phyloP scores from a whole-genome alignment of 2,888 invertebrate species.

The Napeogenes sylphis region DNA sequence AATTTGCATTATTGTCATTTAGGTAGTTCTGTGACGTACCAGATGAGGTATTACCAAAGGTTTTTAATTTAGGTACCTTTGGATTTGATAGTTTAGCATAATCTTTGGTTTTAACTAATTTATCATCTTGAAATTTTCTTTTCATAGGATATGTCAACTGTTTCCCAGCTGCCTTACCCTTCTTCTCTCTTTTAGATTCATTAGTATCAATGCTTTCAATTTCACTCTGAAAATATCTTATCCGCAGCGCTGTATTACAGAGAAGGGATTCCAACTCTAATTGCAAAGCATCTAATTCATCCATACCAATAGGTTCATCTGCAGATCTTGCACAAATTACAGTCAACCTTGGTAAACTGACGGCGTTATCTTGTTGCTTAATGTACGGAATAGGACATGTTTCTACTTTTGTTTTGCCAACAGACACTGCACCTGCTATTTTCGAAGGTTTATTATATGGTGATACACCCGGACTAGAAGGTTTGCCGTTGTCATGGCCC shows the following conservation, averaged over 20 bases:
- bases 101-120: slow-evolving; percentile 77
- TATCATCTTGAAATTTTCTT: slow-evolving; percentile 76
- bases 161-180: slow-evolving; percentile 74
- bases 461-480: slow-evolving; percentile 70
- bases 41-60: slow-evolving; percentile 62
- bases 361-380: slow-evolving; percentile 82
- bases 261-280: slow-evolving; percentile 91
- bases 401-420: slow-evolving; percentile 67
- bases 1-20: slow-evolving; percentile 60
- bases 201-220: slow-evolving; percentile 82
- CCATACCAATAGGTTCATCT: slow-evolving; percentile 89
- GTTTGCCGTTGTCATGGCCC: slow-evolving; percentile 70
- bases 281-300: slow-evolving; percentile 92
- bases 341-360: slow-evolving; percentile 82
- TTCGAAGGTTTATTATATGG: slow-evolving; percentile 71
- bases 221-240: slow-evolving; percentile 87
- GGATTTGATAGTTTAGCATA: slow-evolving; percentile 73
- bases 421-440: slow-evolving; percentile 60
- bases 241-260: slow-evolving; percentile 88
- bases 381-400: slow-evolving; percentile 80
- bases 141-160: slow-evolving; percentile 76
- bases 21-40: slow-evolving; percentile 65
- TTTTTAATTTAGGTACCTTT: slow-evolving; percentile 79
- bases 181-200: slow-evolving; percentile 73
- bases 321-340: slow-evolving; percentile 81